Percentiles rank a stretch among this genome's conserved stretches.
Evolutionary conservation across 2,113 vertebrate species (phyloP).

Genomic region (Ailurus styani): DNA sequence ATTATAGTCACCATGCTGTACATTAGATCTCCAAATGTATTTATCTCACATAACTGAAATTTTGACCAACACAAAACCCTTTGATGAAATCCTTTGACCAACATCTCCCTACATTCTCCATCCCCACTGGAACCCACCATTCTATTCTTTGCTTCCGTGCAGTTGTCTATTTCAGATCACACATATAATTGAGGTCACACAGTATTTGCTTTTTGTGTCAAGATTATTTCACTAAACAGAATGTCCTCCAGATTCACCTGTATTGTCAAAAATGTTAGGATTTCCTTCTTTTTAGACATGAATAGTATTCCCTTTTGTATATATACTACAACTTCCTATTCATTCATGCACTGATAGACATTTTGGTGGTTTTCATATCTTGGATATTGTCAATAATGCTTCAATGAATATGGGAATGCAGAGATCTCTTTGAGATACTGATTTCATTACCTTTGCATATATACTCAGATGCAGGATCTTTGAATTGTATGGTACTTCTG

Average conservation of each 20-base stretch:
- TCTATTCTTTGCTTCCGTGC: not conserved
- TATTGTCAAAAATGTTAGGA: not conserved
- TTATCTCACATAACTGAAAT: not conserved
- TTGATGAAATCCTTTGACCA: not conserved
- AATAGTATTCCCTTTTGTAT: not conserved
- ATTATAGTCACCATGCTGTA: not conserved
- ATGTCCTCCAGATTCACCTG: not conserved
- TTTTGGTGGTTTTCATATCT: not conserved
- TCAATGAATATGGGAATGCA: not conserved
- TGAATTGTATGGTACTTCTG: not conserved
- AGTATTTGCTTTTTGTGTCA: not conserved
- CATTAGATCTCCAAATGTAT: not conserved
- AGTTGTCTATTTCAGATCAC: not conserved
- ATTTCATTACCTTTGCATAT: not conserved
- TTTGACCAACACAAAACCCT: not conserved
- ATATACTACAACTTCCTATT: not conserved
- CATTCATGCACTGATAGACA: not conserved
- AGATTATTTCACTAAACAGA: not conserved
- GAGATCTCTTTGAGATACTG: not conserved
- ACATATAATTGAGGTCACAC: not conserved
- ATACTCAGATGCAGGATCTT: not conserved
- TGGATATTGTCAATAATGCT: not conserved
- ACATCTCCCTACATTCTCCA: not conserved
- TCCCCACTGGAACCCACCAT: not conserved
- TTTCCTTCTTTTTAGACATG: not conserved